These are phyloP conservation scores for Sweltsa coloradensis DNA, from an alignment of 1,140 invertebrate species.

Conservation along the genomic window DNA sequence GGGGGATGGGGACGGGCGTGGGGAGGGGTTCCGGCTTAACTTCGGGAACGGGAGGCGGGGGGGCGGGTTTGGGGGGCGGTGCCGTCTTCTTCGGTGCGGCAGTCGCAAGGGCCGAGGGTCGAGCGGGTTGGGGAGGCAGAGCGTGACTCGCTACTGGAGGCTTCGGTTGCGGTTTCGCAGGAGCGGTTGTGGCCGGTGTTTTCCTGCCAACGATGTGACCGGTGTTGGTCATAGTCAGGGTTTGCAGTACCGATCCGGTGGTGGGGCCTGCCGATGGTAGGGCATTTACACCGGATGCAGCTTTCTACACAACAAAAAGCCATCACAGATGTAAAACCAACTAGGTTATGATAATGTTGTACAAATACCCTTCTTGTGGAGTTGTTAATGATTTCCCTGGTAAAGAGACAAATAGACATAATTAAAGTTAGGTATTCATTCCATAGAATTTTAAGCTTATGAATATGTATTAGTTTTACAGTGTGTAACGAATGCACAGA, in stretches of 20 bases:
- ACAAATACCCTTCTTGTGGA: too few relatives aligned
- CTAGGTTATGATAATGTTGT: too few relatives aligned
- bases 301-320: too few relatives aligned
- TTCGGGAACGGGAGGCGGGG: conserved; percentile 17
- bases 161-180: neutral
- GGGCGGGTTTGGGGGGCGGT: conserved; percentile 8
- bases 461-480: too few relatives aligned
- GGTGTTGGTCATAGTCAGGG: neutral
- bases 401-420: too few relatives aligned
- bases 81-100: conserved; percentile 24
- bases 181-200: neutral
- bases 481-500: too few relatives aligned
- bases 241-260: neutral
- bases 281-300: too few relatives aligned
- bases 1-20: conserved; percentile 12
- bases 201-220: conserved; percentile 1
- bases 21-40: conserved; percentile 2
- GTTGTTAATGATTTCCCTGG: too few relatives aligned
- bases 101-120: conserved; percentile 31
- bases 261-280: neutral
- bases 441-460: too few relatives aligned
- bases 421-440: too few relatives aligned
- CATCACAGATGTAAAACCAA: too few relatives aligned
- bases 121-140: conserved; percentile 33
- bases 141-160: conserved; percentile 29